A percentile compares a stretch with the other conserved stretches of the same genome.
Evolutionary conservation across 1,140 invertebrate genomes (phyloP).

Genomic region (Leptinotarsa defecta): DNA sequence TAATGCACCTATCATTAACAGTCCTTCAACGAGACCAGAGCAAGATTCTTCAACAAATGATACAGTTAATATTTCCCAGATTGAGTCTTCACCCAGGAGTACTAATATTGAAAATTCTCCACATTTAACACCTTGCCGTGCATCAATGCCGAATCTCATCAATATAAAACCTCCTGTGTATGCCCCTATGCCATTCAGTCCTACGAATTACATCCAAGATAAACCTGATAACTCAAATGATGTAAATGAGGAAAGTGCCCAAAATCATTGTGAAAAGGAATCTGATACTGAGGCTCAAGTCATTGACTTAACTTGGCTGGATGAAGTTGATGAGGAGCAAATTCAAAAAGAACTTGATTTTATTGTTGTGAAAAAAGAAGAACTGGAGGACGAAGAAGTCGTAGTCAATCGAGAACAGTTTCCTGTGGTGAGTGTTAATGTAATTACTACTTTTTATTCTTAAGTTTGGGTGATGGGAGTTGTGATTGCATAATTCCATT

Average conservation of each 20-base stretch:
- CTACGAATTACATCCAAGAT: neutral
- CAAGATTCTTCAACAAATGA: too few relatives aligned
- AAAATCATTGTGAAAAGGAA: neutral
- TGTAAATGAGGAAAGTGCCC: neutral
- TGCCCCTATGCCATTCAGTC: neutral
- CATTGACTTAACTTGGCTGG: conserved; percentile 34
- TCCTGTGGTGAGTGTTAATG: conserved; percentile 16
- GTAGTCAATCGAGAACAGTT: conserved; percentile 9
- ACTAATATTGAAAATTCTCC: neutral
- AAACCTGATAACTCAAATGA: neutral
- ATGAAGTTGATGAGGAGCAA: conserved; percentile 28
- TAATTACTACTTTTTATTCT: neutral
- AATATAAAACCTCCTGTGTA: neutral
- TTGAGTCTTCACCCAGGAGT: neutral
- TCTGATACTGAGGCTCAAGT: conserved; percentile 15
- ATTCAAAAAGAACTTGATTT: conserved; percentile 28
- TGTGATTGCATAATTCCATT: too few relatives aligned
- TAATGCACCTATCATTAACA: neutral
- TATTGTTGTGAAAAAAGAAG: conserved; percentile 29
- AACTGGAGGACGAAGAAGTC: conserved; percentile 12
- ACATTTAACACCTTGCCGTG: neutral
- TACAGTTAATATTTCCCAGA: neutral
- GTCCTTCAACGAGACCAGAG: too few relatives aligned
- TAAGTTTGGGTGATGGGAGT: neutral
- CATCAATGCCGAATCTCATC: neutral